Evolutionary conservation across 2,113 vertebrate species (phyloP).

Genomic region (Noturus placidus): DNA sequence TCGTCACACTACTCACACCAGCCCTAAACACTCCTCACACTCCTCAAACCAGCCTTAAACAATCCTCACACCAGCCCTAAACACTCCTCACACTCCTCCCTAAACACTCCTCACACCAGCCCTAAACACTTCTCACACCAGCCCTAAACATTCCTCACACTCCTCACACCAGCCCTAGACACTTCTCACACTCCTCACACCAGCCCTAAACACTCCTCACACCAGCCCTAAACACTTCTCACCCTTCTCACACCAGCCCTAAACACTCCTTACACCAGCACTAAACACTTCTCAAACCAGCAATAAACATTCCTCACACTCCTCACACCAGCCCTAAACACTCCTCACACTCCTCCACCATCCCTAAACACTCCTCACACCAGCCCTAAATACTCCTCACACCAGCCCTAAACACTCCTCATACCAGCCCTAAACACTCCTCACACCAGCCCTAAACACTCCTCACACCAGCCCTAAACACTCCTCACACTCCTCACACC

Average conservation of each 20-base stretch:
- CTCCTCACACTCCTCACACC: not conserved
- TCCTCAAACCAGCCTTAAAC: not conserved
- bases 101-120: not conserved
- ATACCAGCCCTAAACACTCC: not conserved
- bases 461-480: too few species aligned
- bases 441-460: too few species aligned
- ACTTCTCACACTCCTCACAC: not conserved
- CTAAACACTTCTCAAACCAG: not conserved
- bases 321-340: not conserved
- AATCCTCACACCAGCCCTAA: not conserved
- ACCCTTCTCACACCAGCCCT: not conserved
- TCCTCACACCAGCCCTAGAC: not conserved
- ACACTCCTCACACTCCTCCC: too few species aligned
- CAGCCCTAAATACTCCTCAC: not conserved
- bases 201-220: not conserved
- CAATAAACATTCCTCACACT: not conserved
- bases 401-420: not conserved
- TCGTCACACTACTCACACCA: not conserved
- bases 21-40: not conserved
- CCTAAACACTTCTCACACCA: not conserved
- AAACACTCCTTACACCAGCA: not conserved
- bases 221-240: not conserved
- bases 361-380: not conserved
- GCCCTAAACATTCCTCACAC: too few species aligned
- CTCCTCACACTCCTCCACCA: too few species aligned